Conservation (phyloP, 2,797 vertebrate genomes). For the Megaceryle alcyon region DNA sequence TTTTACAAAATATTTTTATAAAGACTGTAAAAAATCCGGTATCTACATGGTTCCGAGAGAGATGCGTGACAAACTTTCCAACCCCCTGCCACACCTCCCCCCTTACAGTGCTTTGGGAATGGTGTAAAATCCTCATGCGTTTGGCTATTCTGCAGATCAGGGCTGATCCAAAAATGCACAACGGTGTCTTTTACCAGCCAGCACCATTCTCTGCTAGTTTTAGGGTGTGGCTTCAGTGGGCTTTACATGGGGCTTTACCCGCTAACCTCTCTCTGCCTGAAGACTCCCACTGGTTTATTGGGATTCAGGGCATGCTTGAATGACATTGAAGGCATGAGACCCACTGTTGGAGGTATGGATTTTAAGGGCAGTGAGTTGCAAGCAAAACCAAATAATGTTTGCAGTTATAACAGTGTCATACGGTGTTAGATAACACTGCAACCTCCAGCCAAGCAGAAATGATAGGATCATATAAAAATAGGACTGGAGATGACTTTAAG, state of each 20-base stretch:
- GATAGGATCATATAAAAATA: constrained; percentile 31
- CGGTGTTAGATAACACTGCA: background rate
- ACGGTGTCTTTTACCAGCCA: background rate
- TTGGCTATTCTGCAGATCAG: background rate
- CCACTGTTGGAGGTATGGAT: background rate
- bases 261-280: background rate
- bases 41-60: background rate
- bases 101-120: rapidly evolving
- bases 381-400: background rate
- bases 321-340: background rate
- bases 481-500: constrained; percentile 1
- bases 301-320: background rate
- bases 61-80: background rate
- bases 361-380: background rate
- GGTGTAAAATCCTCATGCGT: background rate
- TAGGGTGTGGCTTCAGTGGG: background rate
- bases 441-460: constrained; percentile 45
- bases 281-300: background rate
- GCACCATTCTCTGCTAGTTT: background rate
- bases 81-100: rapidly evolving
- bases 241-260: background rate
- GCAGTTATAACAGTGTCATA: background rate
- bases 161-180: background rate
- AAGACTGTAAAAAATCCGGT: background rate
- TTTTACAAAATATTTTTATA: background rate